Conservation (phyloP, 2,113 vertebrate species). For the Zapus hudsonius region DNA sequence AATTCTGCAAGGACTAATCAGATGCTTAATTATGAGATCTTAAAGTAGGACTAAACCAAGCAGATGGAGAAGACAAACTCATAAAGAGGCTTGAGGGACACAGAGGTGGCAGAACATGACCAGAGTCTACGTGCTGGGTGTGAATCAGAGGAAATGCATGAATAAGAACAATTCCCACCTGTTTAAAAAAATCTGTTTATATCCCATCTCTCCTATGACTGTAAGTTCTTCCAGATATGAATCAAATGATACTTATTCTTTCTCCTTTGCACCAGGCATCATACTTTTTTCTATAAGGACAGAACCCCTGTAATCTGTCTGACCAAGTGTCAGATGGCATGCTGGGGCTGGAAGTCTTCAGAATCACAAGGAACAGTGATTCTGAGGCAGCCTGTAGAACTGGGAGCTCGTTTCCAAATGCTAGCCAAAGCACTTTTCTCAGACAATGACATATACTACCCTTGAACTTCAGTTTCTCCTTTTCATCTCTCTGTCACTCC, state of each 20-base stretch:
- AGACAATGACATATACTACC: not conserved
- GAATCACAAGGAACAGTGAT: slow-evolving; percentile 13
- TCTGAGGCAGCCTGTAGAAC: not conserved
- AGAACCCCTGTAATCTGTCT: not conserved
- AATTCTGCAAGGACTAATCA: not conserved
- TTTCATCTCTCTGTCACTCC: not conserved
- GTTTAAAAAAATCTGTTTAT: not conserved
- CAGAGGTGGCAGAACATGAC: not conserved
- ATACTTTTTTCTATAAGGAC: not conserved
- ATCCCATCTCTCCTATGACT: not conserved
- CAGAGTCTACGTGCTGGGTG: not conserved
- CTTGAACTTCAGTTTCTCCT: not conserved
- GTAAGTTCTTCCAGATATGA: not conserved
- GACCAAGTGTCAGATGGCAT: not conserved
- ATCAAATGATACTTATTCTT: not conserved
- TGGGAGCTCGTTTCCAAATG: not conserved
- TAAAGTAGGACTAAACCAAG: slow-evolving; percentile 19
- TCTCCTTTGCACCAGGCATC: not conserved
- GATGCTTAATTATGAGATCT: not conserved
- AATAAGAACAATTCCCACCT: not conserved
- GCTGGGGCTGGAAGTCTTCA: not conserved
- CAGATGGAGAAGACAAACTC: not conserved
- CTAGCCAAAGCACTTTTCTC: not conserved
- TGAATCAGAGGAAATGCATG: not conserved
- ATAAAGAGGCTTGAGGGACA: not conserved